These are phyloP conservation scores for Drepana arcuata DNA, from an alignment of 1,140 invertebrate species.

Conservation along the genomic window DNA sequence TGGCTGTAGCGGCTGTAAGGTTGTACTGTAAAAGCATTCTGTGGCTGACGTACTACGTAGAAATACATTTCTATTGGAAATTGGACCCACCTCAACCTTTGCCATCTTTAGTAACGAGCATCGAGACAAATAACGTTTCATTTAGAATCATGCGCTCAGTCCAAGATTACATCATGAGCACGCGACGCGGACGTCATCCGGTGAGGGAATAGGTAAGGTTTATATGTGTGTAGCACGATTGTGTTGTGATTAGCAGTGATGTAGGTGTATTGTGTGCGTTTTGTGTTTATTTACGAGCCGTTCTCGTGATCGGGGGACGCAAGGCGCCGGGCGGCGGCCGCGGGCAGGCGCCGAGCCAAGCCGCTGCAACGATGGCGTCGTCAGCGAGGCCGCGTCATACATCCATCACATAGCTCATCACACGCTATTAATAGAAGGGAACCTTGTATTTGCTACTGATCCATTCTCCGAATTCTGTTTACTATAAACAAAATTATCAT, in stretches of 20 bases:
- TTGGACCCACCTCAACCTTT: no score
- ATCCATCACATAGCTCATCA: conserved; percentile 61
- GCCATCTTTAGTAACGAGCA: no score
- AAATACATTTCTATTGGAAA: no score
- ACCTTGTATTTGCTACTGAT: conserved; percentile 27
- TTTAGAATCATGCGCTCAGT: conserved; percentile 25
- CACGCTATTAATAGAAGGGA: conserved; percentile 50
- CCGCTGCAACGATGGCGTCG: conserved; percentile 28
- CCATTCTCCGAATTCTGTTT: conserved; percentile 54
- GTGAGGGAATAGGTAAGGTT: conserved; percentile 39
- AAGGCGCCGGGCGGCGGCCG: conserved; percentile 15
- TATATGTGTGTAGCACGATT: conserved; percentile 38
- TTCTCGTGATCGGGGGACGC: conserved; percentile 38
- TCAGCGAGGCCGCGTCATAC: conserved; percentile 59
- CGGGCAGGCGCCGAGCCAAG: conserved; percentile 55
- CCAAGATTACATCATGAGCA: conserved; percentile 43
- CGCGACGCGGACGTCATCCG: conserved; percentile 32
- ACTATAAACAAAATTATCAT: conserved; percentile 47
- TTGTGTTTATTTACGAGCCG: conserved; percentile 17
- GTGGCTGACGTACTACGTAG: no score
- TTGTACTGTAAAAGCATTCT: no score
- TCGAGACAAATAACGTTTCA: conserved; percentile 24
- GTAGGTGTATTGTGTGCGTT: conserved; percentile 19
- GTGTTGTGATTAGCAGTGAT: conserved; percentile 5
- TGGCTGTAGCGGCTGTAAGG: no score